Evolutionary conservation across 2,797 vertebrate genomes (phyloP), one percentile per base, ranked within the genome.

Genomic region (Clarias platycephalus): DNA sequence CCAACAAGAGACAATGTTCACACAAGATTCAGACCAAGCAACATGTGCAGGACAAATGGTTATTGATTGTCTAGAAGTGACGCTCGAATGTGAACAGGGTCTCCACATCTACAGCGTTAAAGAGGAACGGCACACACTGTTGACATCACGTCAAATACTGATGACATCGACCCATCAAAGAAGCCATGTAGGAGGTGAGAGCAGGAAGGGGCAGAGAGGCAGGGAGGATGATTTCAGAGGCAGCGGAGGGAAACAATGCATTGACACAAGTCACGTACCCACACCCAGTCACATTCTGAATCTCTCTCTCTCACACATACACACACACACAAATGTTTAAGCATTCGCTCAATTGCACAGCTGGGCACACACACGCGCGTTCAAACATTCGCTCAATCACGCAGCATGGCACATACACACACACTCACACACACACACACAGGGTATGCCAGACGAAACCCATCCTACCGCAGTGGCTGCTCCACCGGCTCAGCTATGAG

Each of bases 401-500:
- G 13, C 44, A 49, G 44, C 44, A 49, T 49, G 44, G 44, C 10
- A 83, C 63, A 55, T 72, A 81, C 78, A 81, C 84, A 85, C 86
- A 20, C 86, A 83, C 84, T 87, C 89, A 83, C 88, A 85, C 87
- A 85, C 85, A 88, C 86, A 85, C 86, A 88, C 86, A 87, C 87
- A 91, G 90, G 89, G 88, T 91, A 88, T 89, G 91, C 87, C 93
- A 94, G 93, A 87, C 57, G 79, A 92, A 93, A 93, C 91, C 93
- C 91, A 90, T 95, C 95, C 95, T 96, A 96, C 95, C 95, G 94
- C 94, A 95, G 92, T 87, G 94, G 91, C 91, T 94, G 94, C 92
- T 95, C 95, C 95, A 94, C 91, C 91, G 94, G 94, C 93, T 96
- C 95, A 93, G 95, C 95, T 96, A 92, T 91, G 93, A 94, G 91